phyloP scores from a whole-genome alignment of 2,797 vertebrate genomes.

The Aulostomus chinensis region DNA sequence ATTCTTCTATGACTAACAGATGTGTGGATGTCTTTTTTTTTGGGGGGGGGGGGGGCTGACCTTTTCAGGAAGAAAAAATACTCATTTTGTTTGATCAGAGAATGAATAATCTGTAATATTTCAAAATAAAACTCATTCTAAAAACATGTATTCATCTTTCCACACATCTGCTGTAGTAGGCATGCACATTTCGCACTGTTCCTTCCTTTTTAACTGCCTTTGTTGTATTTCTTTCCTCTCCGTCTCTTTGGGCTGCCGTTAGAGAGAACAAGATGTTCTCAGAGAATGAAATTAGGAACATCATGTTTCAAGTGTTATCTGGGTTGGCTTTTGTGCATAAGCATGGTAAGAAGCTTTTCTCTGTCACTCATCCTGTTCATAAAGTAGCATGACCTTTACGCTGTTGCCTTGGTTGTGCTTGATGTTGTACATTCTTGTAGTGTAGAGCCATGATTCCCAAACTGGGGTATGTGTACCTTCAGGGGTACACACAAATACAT shows the following conservation, averaged over 20 bases:
- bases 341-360: constrained; percentile 72
- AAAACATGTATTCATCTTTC: not conserved
- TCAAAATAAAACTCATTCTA: not conserved
- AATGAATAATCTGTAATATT: too few species aligned
- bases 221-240: constrained; percentile 33
- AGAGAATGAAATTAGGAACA: constrained; percentile 86
- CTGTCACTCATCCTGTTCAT: constrained; percentile 13
- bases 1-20: constrained; percentile 25
- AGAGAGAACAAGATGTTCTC: constrained; percentile 84
- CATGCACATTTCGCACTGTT: constrained; percentile 11
- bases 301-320: constrained; percentile 81
- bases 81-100: too few species aligned
- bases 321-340: constrained; percentile 84
- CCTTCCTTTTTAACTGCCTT: constrained; percentile 19
- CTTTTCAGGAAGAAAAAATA: not conserved
- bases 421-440: not conserved
- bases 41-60: too few species aligned
- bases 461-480: too few species aligned
- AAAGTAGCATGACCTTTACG: too few species aligned
- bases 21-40: constrained; percentile 54
- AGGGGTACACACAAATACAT: too few species aligned
- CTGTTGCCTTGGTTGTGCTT: constrained; percentile 8
- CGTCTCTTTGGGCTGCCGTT: constrained; percentile 38
- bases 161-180: constrained; percentile 36
- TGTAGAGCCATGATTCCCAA: too few species aligned